A percentile compares a stretch with the other conserved stretches of the same genome.
Evolutionary conservation across 1,140 invertebrate genomes (phyloP).

Genomic region (Dysdera silvatica): DNA sequence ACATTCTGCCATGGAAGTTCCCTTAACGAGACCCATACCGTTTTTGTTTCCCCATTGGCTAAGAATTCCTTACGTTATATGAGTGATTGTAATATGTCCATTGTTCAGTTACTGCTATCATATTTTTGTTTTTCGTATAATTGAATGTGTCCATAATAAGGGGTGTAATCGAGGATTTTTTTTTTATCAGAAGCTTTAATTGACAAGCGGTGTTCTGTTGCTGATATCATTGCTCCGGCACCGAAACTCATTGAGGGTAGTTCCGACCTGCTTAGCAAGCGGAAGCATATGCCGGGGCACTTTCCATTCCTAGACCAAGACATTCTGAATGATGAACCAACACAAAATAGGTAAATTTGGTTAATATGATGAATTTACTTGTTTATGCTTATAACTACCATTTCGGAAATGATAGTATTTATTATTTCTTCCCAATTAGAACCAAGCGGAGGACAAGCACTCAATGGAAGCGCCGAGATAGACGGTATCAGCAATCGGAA

Average conservation of each 20-base stretch:
- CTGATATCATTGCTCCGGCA: conserved; percentile 67
- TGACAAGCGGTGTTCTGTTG: conserved; percentile 61
- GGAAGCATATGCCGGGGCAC: conserved; percentile 38
- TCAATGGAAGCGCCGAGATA: conserved; percentile 43
- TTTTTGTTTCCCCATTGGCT: too few species aligned
- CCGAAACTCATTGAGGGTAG: conserved; percentile 54
- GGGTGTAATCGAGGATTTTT: background rate
- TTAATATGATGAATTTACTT: background rate
- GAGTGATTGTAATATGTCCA: background rate
- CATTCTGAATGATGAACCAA: conserved; percentile 66
- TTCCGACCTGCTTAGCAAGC: conserved; percentile 24
- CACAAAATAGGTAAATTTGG: conserved; percentile 50
- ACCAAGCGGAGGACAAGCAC: conserved; percentile 19
- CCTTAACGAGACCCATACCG: too few species aligned
- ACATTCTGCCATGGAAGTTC: too few species aligned
- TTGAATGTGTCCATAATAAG: background rate
- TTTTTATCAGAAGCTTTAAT: conserved; percentile 52
- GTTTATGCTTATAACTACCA: background rate
- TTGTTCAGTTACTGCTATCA: background rate
- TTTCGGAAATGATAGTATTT: background rate
- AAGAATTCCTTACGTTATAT: background rate
- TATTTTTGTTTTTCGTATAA: background rate
- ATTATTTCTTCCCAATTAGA: background rate
- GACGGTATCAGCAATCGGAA: conserved; percentile 45
- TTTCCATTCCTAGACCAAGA: conserved; percentile 72